phyloP scores from a whole-genome alignment of 2,113 vertebrate genomes.

The Cheilinus undulatus region DNA sequence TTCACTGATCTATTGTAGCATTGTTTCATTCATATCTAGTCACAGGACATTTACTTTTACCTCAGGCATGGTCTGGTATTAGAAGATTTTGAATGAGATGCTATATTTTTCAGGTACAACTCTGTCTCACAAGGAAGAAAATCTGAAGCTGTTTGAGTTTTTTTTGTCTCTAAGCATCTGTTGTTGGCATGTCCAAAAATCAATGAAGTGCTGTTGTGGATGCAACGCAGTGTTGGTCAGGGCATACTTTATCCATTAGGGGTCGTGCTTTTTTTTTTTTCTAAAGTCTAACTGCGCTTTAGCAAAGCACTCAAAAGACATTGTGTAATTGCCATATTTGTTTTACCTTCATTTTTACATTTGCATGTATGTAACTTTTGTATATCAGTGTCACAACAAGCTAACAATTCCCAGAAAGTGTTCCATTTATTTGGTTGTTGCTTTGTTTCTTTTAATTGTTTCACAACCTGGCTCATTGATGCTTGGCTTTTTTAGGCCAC shows the following conservation, averaged over 20 bases:
- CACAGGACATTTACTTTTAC: slow-evolving; percentile 69
- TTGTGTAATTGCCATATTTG: slow-evolving; percentile 82
- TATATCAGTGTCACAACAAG: slow-evolving; percentile 70
- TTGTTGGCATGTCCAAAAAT: slow-evolving; percentile 68
- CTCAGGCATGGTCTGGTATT: slow-evolving; percentile 66
- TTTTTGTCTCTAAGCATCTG: slow-evolving; percentile 57
- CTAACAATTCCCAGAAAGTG: slow-evolving; percentile 44
- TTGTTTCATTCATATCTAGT: slow-evolving; percentile 78
- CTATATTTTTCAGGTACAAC: slow-evolving; percentile 67
- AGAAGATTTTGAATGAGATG: slow-evolving; percentile 46
- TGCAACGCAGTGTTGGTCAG: slow-evolving; percentile 83
- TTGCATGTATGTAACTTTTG: slow-evolving; percentile 80
- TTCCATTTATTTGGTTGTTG: slow-evolving; percentile 32
- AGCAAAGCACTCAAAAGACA: slow-evolving; percentile 53
- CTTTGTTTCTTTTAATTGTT: slow-evolving; percentile 20
- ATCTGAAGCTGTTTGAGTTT: slow-evolving; percentile 32
- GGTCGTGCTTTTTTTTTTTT: slow-evolving; percentile 72
- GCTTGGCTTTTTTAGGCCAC: slow-evolving; percentile 8
- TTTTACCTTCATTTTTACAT: slow-evolving; percentile 64
- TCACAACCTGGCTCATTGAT: slow-evolving; percentile 27
- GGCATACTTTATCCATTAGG: slow-evolving; percentile 69
- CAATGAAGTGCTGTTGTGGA: slow-evolving; percentile 78
- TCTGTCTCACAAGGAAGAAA: slow-evolving; percentile 34
- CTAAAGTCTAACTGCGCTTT: slow-evolving; percentile 57
- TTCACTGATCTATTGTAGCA: slow-evolving; percentile 77